Percentiles rank a stretch among this genome's conserved stretches.
Conservation (phyloP, 2,797 vertebrate species). For the Aphelocoma californica region DNA sequence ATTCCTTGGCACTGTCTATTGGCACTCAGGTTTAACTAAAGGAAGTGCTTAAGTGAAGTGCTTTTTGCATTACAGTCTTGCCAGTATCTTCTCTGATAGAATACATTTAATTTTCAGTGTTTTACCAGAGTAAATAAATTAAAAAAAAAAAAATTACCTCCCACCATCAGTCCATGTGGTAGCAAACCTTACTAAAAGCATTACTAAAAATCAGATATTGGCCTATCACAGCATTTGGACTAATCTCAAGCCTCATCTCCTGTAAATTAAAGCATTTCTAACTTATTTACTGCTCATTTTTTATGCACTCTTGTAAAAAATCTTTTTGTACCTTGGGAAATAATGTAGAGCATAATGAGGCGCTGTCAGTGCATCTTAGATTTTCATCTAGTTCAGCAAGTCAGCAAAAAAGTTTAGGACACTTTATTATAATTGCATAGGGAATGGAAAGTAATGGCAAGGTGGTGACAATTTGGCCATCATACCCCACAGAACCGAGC, state of each 20-base stretch:
- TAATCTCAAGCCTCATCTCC: slow-evolving; percentile 35
- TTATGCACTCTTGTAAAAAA: slow-evolving; percentile 5
- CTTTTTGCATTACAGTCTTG: slow-evolving; percentile 50
- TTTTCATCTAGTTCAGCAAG: slow-evolving; percentile 26
- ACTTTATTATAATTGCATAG: slow-evolving; percentile 34
- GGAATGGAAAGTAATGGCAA: slow-evolving; percentile 54
- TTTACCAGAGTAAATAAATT: slow-evolving; percentile 66
- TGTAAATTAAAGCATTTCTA: slow-evolving; percentile 7
- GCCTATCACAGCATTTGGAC: neutral
- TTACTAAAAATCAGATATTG: slow-evolving; percentile 47
- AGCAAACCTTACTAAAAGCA: slow-evolving; percentile 34
- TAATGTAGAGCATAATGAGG: neutral
- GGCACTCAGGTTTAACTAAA: slow-evolving; percentile 61
- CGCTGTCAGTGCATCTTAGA: neutral
- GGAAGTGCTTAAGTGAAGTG: slow-evolving; percentile 70
- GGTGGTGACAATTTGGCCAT: slow-evolving; percentile 39
- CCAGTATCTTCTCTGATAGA: slow-evolving; percentile 48
- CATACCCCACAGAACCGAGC: neutral
- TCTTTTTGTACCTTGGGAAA: slow-evolving; percentile 3
- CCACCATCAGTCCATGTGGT: neutral
- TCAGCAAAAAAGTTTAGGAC: slow-evolving; percentile 55
- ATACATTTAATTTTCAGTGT: slow-evolving; percentile 57
- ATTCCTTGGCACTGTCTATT: slow-evolving; percentile 64
- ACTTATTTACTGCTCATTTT: slow-evolving; percentile 38
- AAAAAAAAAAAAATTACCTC: neutral